Percentiles rank a stretch among this genome's conserved stretches.
phyloP scores from a whole-genome alignment of 2,113 vertebrate genomes.

The Pagrus major region DNA sequence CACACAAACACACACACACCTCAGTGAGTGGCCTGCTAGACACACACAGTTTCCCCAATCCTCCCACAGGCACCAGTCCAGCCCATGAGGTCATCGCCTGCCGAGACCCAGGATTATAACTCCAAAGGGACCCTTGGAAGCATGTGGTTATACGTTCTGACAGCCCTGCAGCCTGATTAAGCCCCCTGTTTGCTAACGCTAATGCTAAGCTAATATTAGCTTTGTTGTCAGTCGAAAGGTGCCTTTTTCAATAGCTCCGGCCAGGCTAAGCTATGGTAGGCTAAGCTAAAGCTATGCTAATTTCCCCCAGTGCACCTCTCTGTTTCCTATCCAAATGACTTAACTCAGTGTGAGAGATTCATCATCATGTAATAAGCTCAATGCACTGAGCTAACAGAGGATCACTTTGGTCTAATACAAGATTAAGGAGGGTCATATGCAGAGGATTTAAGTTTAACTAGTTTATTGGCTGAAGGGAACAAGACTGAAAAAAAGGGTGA shows the following conservation, averaged over 20 bases:
- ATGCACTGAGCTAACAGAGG: constrained; percentile 86
- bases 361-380: constrained; percentile 87
- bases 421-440: constrained; percentile 90
- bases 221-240: constrained; percentile 67
- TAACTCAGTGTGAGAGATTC: constrained; percentile 85
- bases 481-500: constrained; percentile 46
- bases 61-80: constrained; percentile 87
- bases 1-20: constrained; percentile 68
- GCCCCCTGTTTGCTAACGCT: constrained; percentile 85
- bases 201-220: constrained; percentile 88
- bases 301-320: constrained; percentile 45
- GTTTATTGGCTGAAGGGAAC: constrained; percentile 64
- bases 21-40: constrained; percentile 79
- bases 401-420: constrained; percentile 88
- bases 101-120: constrained; percentile 89
- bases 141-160: constrained; percentile 92
- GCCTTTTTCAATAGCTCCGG: constrained; percentile 55
- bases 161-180: constrained; percentile 91
- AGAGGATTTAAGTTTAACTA: constrained; percentile 88
- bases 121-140: constrained; percentile 91
- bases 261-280: constrained; percentile 48
- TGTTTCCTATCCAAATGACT: constrained; percentile 81
- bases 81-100: constrained; percentile 92
- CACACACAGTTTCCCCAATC: constrained; percentile 78
- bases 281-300: constrained; percentile 67